These are phyloP conservation scores for Eupeodes corollae DNA, from an alignment of 1,140 invertebrate genomes.

Conservation along the genomic window DNA sequence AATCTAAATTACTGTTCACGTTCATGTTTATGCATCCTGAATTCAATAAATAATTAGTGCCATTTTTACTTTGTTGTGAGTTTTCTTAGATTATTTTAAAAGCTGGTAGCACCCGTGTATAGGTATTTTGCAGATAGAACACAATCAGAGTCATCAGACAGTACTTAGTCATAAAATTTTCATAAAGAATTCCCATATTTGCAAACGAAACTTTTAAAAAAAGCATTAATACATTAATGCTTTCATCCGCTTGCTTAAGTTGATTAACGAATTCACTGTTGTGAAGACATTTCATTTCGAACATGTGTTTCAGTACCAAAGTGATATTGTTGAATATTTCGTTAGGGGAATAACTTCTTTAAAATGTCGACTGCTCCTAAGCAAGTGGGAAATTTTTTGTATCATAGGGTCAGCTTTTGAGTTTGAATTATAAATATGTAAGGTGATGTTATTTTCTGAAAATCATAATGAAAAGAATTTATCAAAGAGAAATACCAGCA, in stretches of 20 bases:
- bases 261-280: conserved; percentile 23
- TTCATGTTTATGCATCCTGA: conserved; percentile 8
- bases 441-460: no score
- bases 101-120: conserved; percentile 12
- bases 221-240: conserved; percentile 17
- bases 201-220: conserved; percentile 31
- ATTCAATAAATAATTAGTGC: conserved; percentile 18
- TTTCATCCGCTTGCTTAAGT: conserved; percentile 13
- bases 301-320: no score
- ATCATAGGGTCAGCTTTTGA: no score
- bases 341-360: no score
- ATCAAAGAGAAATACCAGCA: no score
- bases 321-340: conserved; percentile 25
- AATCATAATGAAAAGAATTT: no score
- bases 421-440: no score
- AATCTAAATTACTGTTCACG: conserved; percentile 15
- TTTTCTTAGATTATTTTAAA: conserved; percentile 15
- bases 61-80: conserved; percentile 3
- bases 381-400: no score
- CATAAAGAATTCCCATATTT: conserved; percentile 17
- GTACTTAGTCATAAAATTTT: conserved; percentile 25
- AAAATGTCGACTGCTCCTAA: no score
- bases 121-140: conserved; percentile 17
- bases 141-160: conserved; percentile 22
- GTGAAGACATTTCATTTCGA: no score